A percentile compares a stretch with the other conserved stretches of the same genome.
phyloP scores from a whole-genome alignment of 2,113 vertebrate species.

The Symphodus melops region DNA sequence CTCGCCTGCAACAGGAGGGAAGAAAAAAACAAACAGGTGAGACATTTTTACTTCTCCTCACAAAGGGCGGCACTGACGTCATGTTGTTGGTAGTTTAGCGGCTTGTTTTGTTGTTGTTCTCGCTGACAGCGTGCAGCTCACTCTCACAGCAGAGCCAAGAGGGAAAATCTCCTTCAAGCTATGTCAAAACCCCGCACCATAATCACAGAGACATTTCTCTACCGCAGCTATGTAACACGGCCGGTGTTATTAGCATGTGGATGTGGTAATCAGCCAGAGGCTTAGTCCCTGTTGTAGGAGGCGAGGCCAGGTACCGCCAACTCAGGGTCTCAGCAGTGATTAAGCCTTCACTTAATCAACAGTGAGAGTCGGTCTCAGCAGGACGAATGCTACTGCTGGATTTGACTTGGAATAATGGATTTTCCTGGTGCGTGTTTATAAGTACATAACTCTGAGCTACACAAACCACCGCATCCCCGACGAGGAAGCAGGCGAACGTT shows the following conservation, averaged over 20 bases:
- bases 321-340: slow-evolving; percentile 57
- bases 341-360: slow-evolving; percentile 75
- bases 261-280: slow-evolving; percentile 60
- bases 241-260: slow-evolving; percentile 60
- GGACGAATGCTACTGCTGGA: slow-evolving; percentile 55
- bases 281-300: slow-evolving; percentile 47
- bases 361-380: slow-evolving; percentile 64
- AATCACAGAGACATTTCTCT: slow-evolving; percentile 34
- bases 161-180: slow-evolving; percentile 23
- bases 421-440: slow-evolving; percentile 32
- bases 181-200: slow-evolving; percentile 43
- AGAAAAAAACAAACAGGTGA: not conserved
- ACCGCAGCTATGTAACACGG: slow-evolving; percentile 39
- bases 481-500: slow-evolving; percentile 41
- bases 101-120: slow-evolving; percentile 11
- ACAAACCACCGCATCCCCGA: slow-evolving; percentile 62
- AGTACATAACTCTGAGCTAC: slow-evolving; percentile 25
- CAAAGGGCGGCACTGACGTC: not conserved
- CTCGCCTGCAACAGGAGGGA: slow-evolving; percentile 83
- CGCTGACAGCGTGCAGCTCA: slow-evolving; percentile 14
- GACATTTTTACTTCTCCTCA: not conserved
- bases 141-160: slow-evolving; percentile 8
- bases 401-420: slow-evolving; percentile 65
- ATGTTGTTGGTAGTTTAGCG: not conserved
- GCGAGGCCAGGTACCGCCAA: slow-evolving; percentile 47